Percentiles rank a stretch among this genome's conserved stretches.
phyloP scores from a whole-genome alignment of 1,140 invertebrate species.

The Apis cerana region DNA sequence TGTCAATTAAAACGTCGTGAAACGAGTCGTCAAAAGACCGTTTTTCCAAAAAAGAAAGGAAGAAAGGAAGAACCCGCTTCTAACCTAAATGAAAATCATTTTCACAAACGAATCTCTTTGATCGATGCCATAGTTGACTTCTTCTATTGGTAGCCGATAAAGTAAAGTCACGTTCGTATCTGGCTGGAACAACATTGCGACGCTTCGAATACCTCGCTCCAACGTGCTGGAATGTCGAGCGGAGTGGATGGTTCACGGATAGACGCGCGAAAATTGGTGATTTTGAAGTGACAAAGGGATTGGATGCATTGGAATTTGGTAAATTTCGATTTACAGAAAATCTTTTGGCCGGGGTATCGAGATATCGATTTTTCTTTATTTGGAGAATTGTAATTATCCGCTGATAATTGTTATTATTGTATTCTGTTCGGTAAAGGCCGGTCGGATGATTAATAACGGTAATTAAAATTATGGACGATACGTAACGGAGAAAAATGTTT shows the following conservation, averaged over 20 bases:
- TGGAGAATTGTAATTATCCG: too few species aligned
- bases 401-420: background rate
- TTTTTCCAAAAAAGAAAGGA: constrained; percentile 2
- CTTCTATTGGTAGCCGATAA: background rate
- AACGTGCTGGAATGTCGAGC: background rate
- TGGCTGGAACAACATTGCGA: constrained; percentile 13
- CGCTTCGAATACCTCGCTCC: background rate
- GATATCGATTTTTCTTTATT: background rate
- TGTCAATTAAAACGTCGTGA: constrained; percentile 51
- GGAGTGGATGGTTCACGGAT: background rate
- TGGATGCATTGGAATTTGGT: background rate
- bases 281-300: constrained; percentile 15
- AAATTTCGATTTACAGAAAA: constrained; percentile 12
- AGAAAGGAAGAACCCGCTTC: background rate
- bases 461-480: background rate
- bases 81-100: background rate
- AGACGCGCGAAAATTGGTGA: constrained; percentile 32
- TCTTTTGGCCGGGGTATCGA: background rate
- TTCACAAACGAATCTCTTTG: background rate
- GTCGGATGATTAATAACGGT: background rate
- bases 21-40: constrained; percentile 19
- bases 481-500: background rate
- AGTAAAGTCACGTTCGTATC: constrained; percentile 41
- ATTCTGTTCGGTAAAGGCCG: too few species aligned
- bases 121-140: too few species aligned